Base-by-base conservation (phyloP, 2,888 invertebrate species). In the Ypsolopha scabrella region DNA sequence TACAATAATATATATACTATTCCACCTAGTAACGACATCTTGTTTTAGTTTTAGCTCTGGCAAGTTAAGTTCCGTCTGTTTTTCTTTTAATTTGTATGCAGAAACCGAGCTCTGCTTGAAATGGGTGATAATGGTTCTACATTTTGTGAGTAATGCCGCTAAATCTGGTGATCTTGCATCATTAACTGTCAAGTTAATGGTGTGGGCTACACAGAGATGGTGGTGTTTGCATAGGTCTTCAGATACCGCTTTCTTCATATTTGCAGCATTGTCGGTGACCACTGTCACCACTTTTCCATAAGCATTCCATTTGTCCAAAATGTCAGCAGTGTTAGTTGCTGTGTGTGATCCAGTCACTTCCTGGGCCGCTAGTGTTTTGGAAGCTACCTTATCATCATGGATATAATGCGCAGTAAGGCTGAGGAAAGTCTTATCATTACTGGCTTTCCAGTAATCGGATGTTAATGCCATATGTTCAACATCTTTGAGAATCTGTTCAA, bases 401-500 rank as follows among this genome's bases (percentile, higher is more conserved):
- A 41, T 41, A 13, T 11, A 41, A 11, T 41, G 41, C 9, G 11
- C 41, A 41, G 52, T 54, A 43, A 60, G 51, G 38, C 57, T 59
- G 11, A 59, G 51, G 52, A 56, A 65, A 43, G 52, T 54, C 36
- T 61, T 53, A 37, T 54, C 58, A 24, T 47, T 53, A 3, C 45
- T 41, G 36, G 62, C 60, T 45, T 60, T 60, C 62, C 61, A 64
- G 6, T 55, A 53, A 49, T 62, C 63, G 11, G 58, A 61, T 49
- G 60, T 61, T 39, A 62, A 41, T 11, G 54, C 51, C 39, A 60
- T 53, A 41, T 53, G 14, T 10, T 48, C 13, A 48, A 46, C 52
- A 51, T 24, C 41, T 52, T 36, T 6, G 55, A 57, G 47, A 52
- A 52, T 33, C 7, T 7, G 52, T 60, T 52, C 38, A 53, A 56